Evolutionary conservation across 2,888 invertebrate species (phyloP), one percentile per base, ranked within the genome.

Genomic region (Rhogogaster chlorosoma): DNA sequence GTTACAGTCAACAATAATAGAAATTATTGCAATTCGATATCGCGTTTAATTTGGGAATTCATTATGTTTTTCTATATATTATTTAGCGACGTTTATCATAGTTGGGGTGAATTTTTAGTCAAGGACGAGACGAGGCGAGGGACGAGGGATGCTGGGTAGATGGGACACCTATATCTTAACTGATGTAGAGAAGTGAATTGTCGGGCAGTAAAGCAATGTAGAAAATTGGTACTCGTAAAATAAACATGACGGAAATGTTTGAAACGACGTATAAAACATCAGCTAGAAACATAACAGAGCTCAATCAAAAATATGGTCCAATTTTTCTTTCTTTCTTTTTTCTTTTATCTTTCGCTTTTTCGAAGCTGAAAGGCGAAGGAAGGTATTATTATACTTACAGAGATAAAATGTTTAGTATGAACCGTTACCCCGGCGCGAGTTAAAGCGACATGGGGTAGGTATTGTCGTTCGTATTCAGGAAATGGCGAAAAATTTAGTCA

Each of bases 141-240:
- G 18, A 12, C 1, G 67, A 32, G 12, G 18, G 67, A 29, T n/a
- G 53, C 53, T 18, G 15, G 29, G 29, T 67, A 18, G 12, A 15
- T 38, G 22, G 71, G 22, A 22, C 22, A 22, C 22, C n/a, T 71
- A 71, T 38, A 42, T 71, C 36, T 45, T 71, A 77, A 49, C 77
- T 42, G 73, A 1, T 6, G 42, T 22, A 38, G 22, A 49, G 77
- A 53, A 77, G 77, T 77, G 77, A 77, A 77, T 49, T 32, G 49
- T 77, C 77, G 77, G 18, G 77, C 45, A 26, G 53, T 77, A 77
- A 77, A 77, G 77, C 77, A 53, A 32, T 32, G 77, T 49, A 32
- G 29, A 77, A 29, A 49, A 29, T 53, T 84, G 73, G 45, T 85
- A n/a, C 83, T 86, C 86, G 71, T 87, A 85, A 85, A 87, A 82